Percentiles rank a stretch among this genome's conserved stretches.
Evolutionary conservation across 2,797 vertebrate genomes (phyloP).

Genomic region (Glossophaga mutica): DNA sequence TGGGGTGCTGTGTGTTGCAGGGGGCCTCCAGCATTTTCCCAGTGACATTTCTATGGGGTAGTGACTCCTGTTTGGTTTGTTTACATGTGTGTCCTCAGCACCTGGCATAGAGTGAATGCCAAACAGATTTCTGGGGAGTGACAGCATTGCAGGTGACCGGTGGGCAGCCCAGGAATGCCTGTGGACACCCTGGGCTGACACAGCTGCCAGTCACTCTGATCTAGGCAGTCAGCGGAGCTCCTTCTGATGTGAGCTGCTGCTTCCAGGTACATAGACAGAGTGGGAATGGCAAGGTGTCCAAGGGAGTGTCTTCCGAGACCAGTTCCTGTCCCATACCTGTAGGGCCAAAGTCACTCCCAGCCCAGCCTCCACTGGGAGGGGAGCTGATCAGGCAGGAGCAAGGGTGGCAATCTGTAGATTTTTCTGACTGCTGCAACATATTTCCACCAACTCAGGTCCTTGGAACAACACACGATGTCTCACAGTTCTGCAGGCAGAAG

Average conservation of each 20-base stretch:
- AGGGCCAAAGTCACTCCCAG: background rate
- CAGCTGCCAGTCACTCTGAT: background rate
- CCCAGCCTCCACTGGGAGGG: background rate
- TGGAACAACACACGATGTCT: background rate
- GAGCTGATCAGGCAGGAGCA: background rate
- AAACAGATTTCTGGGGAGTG: background rate
- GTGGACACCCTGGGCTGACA: background rate
- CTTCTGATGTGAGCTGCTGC: background rate
- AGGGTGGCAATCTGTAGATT: background rate
- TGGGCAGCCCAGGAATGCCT: background rate
- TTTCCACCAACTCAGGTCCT: background rate
- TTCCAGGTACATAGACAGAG: background rate
- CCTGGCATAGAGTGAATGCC: background rate
- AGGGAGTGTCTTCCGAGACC: constrained; percentile 16
- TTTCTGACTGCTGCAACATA: background rate
- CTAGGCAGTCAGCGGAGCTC: background rate
- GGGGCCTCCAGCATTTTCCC: background rate
- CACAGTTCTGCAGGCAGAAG: background rate
- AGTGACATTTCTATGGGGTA: background rate
- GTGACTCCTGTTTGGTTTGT: background rate
- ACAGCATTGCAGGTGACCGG: background rate
- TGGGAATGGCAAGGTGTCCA: background rate
- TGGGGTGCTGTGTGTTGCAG: background rate
- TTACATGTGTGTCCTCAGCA: background rate
- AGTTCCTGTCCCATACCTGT: background rate